phyloP scores from a whole-genome alignment of 2,113 vertebrate species.

The Saccopteryx leptura region DNA sequence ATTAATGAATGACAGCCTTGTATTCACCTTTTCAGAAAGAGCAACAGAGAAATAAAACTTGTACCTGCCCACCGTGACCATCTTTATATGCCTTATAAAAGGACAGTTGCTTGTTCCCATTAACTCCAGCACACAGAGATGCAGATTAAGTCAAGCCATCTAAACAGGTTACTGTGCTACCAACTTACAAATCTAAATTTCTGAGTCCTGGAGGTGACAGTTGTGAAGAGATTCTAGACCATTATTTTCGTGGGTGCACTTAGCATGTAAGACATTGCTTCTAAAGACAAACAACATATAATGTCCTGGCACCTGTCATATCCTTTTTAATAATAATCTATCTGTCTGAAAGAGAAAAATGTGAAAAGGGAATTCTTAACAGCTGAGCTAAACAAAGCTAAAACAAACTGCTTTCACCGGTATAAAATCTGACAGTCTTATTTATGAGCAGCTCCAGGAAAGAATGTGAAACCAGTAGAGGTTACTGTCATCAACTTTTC shows the following conservation, averaged over 20 bases:
- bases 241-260: slow-evolving; percentile 19
- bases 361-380: slow-evolving; percentile 40
- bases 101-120: background rate
- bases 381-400: slow-evolving; percentile 66
- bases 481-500: slow-evolving; percentile 65
- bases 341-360: slow-evolving; percentile 31
- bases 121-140: background rate
- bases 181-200: background rate
- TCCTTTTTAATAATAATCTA: slow-evolving; percentile 68
- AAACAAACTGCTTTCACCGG: slow-evolving; percentile 27
- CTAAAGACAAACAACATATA: slow-evolving; percentile 64
- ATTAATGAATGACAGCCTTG: background rate
- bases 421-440: slow-evolving; percentile 62
- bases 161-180: background rate
- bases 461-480: slow-evolving; percentile 64
- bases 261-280: slow-evolving; percentile 19
- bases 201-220: background rate
- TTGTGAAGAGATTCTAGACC: background rate
- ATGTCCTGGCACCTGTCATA: slow-evolving; percentile 70
- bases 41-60: background rate
- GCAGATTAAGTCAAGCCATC: background rate
- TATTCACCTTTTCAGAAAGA: slow-evolving; percentile 12
- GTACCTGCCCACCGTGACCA: background rate
- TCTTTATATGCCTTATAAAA: slow-evolving; percentile 33
- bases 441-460: slow-evolving; percentile 74